Evolutionary conservation across 1,140 invertebrate species (phyloP), one percentile per base, ranked within the genome.

Genomic region (Dreissena rostriformis): DNA sequence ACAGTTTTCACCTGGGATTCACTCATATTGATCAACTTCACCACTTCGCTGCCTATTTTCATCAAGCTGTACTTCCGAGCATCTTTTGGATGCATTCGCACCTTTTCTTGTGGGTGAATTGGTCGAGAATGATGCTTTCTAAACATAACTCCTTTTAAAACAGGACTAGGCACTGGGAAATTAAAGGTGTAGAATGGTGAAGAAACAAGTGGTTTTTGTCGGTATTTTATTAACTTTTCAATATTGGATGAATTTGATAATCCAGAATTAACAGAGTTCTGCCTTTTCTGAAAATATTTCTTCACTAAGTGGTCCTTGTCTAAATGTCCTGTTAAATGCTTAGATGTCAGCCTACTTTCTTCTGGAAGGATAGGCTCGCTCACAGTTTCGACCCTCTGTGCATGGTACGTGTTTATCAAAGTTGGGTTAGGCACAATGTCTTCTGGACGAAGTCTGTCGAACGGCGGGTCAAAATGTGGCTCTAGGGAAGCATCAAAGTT

Each of bases 21-120:
- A 24, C 88, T 84, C 15, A 92, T 61, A 22, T 89, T 88, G 15
- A 74, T 70, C 14, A 90, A 49, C 75, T 88, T 88, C 0, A 92
- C 90, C n/a, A 91, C 76, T 71, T 91, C 91, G 22, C 89, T 86
- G 49, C 91, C 91, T 78, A 92, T 92, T 84, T 92, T 92, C 28
- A 92, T 63, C 77, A 92, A 77, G 79, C 91, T 92, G 86, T 92
- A 92, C 57, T 87, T 87, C 53, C 91, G 86, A 8, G 91, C 91
- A 89, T 92, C 91, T 87, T 86, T 92, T 28, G 91, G 91, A 80
- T 92, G 91, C 90, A 92, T 91, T 29, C 89, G 86, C 10, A 92
- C 90, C 52, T 73, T 68, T 15, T 17, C 26, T 22, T 53, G 63
- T 14, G 61, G 14, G 39, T 76, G 57, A 19, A 19, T 68, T 29